phyloP scores from a whole-genome alignment of 2,888 invertebrate species.

The Muscina levida region DNA sequence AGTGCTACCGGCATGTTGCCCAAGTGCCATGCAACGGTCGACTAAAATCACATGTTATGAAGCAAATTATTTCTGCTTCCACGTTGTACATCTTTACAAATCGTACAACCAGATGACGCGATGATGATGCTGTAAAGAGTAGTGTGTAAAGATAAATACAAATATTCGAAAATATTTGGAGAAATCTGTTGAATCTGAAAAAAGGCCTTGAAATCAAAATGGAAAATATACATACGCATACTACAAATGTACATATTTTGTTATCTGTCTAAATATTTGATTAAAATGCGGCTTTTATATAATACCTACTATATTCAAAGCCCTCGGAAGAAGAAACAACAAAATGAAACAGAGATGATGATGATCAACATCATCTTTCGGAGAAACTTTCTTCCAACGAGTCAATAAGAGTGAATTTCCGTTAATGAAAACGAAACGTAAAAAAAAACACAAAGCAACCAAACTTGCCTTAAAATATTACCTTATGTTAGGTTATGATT shows the following conservation, averaged over 20 bases:
- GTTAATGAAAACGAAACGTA: slow-evolving; percentile 46
- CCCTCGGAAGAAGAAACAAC: slow-evolving; percentile 10
- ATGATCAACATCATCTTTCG: slow-evolving; percentile 42
- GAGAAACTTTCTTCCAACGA: slow-evolving; percentile 62
- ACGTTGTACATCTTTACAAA: not conserved
- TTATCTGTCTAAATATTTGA: slow-evolving; percentile 49
- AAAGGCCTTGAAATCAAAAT: slow-evolving; percentile 60
- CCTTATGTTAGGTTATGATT: slow-evolving; percentile 60
- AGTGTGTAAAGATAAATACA: slow-evolving; percentile 25
- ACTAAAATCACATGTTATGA: slow-evolving; percentile 50
- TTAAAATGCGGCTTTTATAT: slow-evolving; percentile 40
- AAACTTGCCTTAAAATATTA: slow-evolving; percentile 47
- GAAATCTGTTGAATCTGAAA: slow-evolving; percentile 59
- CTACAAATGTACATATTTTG: slow-evolving; percentile 5
- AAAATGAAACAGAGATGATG: slow-evolving; percentile 25
- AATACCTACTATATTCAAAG: slow-evolving; percentile 32
- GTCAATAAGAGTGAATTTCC: slow-evolving; percentile 63
- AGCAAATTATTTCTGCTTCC: slow-evolving; percentile 11
- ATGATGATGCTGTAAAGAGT: slow-evolving; percentile 58
- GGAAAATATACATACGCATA: slow-evolving; percentile 13
- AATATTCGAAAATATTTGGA: slow-evolving; percentile 55
- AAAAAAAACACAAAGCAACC: slow-evolving; percentile 44
- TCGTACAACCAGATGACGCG: not conserved
- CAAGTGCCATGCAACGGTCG: slow-evolving; percentile 38
- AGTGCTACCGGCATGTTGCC: slow-evolving; percentile 5